Percentiles rank a stretch among this genome's conserved stretches.
These are phyloP conservation scores for Lycia hirtaria DNA, from an alignment of 2,888 invertebrate genomes.

Conservation along the genomic window DNA sequence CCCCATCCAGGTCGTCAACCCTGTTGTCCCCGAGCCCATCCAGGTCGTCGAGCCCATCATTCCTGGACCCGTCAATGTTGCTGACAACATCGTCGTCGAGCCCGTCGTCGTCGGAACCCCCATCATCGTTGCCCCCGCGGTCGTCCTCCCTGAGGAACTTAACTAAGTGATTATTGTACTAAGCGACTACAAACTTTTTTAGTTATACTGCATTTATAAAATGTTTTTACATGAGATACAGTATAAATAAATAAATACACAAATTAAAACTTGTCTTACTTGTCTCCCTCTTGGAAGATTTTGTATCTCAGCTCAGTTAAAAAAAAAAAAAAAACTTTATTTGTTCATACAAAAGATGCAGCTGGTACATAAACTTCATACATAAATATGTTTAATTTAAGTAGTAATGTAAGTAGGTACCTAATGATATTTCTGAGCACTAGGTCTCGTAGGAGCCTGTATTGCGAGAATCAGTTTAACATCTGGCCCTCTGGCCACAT, in stretches of 20 bases:
- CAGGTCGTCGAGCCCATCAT: conserved; percentile 27
- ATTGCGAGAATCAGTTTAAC: no score
- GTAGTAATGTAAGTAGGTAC: no score
- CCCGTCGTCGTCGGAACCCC: conserved; percentile 50
- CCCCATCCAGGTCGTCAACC: conserved; percentile 35
- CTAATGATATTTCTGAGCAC: no score
- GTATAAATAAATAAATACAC: conserved; percentile 5
- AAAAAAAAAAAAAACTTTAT: no score
- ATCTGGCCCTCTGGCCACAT: no score
- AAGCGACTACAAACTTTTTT: conserved; percentile 18
- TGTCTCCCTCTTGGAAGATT: no score
- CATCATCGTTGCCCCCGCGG: conserved; percentile 52
- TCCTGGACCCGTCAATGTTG: conserved; percentile 24
- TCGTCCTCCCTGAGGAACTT: conserved; percentile 55
- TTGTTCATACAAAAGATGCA: no score
- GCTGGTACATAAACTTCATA: no score
- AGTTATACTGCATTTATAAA: conserved; percentile 24
- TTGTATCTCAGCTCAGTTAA: no score
- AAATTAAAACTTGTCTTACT: no score
- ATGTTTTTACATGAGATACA: conserved; percentile 18
- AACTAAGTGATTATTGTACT: conserved; percentile 45
- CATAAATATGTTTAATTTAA: no score
- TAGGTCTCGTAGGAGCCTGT: no score
- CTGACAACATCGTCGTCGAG: conserved; percentile 38
- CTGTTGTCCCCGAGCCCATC: conserved; percentile 34